Evolutionary conservation across 1,140 invertebrate species (phyloP).

Genomic region (Triops longicaudatus): DNA sequence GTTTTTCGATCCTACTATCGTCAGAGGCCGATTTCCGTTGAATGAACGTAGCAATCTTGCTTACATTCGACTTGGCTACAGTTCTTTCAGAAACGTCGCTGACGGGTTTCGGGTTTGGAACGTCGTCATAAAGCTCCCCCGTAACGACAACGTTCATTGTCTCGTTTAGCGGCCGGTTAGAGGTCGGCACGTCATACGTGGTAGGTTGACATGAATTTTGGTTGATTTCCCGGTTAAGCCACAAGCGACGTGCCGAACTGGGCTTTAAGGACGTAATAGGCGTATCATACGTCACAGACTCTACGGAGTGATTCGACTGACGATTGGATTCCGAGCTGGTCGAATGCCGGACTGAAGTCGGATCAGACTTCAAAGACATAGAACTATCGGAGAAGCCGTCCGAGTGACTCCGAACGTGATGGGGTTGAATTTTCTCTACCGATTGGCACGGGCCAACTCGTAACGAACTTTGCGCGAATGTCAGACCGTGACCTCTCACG

Average conservation of each 20-base stretch:
- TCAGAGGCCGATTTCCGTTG: neutral
- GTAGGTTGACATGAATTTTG: neutral
- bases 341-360: neutral
- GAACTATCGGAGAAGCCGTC: neutral
- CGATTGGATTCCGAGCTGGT: slow-evolving; percentile 6
- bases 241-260: neutral
- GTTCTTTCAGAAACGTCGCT: neutral
- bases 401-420: neutral
- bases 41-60: neutral
- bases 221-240: neutral
- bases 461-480: neutral
- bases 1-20: neutral
- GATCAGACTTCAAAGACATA: neutral
- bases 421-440: neutral
- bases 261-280: neutral
- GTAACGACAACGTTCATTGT: neutral
- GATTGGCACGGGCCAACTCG: neutral
- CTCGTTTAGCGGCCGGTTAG: neutral
- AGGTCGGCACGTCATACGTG: neutral
- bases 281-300: slow-evolving; percentile 4
- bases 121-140: neutral
- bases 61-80: neutral
- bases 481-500: neutral
- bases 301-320: neutral
- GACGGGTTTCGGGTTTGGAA: neutral